Percentiles rank a stretch among this genome's conserved stretches.
Conservation (phyloP, 2,797 vertebrate species). For the Potorous gilbertii region DNA sequence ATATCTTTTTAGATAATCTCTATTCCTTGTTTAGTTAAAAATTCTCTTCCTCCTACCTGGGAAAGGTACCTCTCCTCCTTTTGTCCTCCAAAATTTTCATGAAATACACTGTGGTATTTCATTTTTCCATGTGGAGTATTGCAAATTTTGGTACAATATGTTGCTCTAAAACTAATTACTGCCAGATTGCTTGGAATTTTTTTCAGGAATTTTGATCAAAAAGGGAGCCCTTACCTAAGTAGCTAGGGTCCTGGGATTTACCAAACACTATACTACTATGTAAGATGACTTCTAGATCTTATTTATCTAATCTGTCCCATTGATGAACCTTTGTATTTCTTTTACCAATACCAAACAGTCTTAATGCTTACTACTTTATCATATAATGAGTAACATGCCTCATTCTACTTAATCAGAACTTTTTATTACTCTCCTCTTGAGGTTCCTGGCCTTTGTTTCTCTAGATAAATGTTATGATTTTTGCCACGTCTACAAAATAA, state of each 20-base stretch:
- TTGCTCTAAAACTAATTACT: background rate
- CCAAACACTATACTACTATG: background rate
- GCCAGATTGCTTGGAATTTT: background rate
- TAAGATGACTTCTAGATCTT: background rate
- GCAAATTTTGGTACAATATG: background rate
- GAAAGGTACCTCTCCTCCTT: too few species aligned
- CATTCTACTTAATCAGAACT: background rate
- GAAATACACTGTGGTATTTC: background rate
- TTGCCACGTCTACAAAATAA: too few species aligned
- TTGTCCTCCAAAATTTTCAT: background rate
- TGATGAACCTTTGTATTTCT: background rate
- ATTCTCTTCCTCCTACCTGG: background rate
- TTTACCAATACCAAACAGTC: background rate
- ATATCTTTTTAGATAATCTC: background rate
- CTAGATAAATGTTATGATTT: background rate
- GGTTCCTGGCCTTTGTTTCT: background rate
- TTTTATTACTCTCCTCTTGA: background rate
- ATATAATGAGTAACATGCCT: background rate
- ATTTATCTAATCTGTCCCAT: background rate
- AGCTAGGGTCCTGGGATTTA: background rate
- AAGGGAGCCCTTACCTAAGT: background rate
- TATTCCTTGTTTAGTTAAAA: background rate
- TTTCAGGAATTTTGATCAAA: background rate
- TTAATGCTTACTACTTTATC: background rate
- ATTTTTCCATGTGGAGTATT: background rate